phyloP scores from a whole-genome alignment of 2,113 vertebrate species.

The Corythornis cristatus region DNA sequence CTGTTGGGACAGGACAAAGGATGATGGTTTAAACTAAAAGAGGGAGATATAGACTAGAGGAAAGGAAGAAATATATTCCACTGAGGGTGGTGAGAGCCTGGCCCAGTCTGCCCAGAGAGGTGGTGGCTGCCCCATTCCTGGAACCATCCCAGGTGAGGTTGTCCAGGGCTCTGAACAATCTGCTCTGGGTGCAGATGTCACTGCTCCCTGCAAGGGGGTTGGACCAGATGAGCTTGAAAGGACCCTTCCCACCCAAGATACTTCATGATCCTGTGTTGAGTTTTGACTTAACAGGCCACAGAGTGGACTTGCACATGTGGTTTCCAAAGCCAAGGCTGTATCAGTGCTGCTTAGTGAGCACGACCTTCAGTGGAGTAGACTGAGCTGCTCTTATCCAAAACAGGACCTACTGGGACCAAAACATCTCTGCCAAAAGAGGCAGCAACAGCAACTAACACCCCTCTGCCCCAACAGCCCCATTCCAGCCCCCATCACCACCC shows the following conservation, averaged over 20 bases:
- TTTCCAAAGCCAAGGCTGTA: neutral
- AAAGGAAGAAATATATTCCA: no score
- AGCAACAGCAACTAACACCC: rapidly evolving
- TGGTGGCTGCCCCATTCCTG: neutral
- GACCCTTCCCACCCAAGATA: neutral
- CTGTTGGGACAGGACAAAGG: neutral
- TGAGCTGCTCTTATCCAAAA: neutral
- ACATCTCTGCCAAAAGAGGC: rapidly evolving
- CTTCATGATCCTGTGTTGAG: neutral
- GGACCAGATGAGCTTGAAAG: neutral
- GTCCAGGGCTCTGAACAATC: neutral
- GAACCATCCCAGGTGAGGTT: neutral
- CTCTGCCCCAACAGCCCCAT: neutral
- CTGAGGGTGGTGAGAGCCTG: no score
- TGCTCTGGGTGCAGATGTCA: neutral
- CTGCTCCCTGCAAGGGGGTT: neutral
- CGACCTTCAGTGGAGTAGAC: rapidly evolving
- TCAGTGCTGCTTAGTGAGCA: neutral
- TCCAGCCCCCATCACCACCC: neutral
- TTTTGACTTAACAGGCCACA: rapidly evolving
- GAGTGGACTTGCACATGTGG: neutral
- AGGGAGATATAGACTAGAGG: no score
- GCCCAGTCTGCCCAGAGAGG: no score
- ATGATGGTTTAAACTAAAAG: neutral
- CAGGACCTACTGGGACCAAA: neutral